Conservation (phyloP, 2,888 invertebrate species). For the Drosophila leonis region DNA sequence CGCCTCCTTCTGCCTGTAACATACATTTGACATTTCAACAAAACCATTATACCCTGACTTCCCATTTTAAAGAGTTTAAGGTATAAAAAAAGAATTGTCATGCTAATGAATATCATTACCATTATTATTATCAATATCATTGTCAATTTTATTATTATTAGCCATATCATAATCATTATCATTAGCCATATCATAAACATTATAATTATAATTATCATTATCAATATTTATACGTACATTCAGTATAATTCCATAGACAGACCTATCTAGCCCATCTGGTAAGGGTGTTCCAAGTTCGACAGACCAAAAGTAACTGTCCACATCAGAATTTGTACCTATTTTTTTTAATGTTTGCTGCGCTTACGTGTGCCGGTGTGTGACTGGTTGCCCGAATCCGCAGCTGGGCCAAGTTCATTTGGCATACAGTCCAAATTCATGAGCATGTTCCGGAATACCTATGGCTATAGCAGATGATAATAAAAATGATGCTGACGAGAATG, state of each 20-base stretch:
- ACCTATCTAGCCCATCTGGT: neutral
- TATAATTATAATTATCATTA: neutral
- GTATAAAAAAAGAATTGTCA: too few relatives aligned
- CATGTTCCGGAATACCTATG: slow-evolving; percentile 43
- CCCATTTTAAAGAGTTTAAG: too few relatives aligned
- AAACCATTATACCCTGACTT: too few relatives aligned
- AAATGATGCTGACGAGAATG: slow-evolving; percentile 29
- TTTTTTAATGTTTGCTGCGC: neutral
- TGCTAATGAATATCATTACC: too few relatives aligned
- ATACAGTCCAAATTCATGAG: slow-evolving; percentile 68
- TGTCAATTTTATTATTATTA: neutral
- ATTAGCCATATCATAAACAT: neutral
- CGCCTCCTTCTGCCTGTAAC: too few relatives aligned
- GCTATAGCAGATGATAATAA: slow-evolving; percentile 16
- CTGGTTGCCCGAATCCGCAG: slow-evolving; percentile 31
- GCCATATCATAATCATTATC: too few relatives aligned
- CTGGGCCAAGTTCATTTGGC: slow-evolving; percentile 63
- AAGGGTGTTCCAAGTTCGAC: neutral
- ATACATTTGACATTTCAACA: too few relatives aligned
- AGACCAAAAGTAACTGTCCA: neutral
- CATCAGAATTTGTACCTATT: neutral
- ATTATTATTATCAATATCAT: neutral
- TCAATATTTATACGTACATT: neutral
- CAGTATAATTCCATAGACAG: neutral
- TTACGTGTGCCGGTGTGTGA: neutral